A percentile compares a stretch with the other conserved stretches of the same genome.
Conservation (phyloP, 2,888 invertebrate genomes). For the Synanthedon andrenaeformis region DNA sequence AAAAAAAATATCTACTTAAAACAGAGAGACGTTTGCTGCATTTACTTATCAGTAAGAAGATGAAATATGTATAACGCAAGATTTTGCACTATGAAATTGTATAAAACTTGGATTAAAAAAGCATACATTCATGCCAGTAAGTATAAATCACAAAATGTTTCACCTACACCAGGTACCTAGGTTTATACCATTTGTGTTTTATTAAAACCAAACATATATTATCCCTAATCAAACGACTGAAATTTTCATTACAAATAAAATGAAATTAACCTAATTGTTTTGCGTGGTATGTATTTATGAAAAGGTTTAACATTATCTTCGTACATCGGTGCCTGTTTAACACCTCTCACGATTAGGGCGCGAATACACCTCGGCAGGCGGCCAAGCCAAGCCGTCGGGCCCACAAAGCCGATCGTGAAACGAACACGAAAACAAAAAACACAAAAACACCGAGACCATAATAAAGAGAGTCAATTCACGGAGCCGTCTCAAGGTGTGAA, state of each 20-base stretch:
- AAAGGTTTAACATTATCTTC: conserved; percentile 11
- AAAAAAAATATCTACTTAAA: no score
- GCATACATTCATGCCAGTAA: not conserved
- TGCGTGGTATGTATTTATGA: not conserved
- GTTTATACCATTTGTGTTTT: no score
- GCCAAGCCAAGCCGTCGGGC: conserved; percentile 19
- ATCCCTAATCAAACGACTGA: not conserved
- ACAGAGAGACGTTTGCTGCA: no score
- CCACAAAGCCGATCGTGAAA: conserved; percentile 54
- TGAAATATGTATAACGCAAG: no score
- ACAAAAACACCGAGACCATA: conserved; percentile 30
- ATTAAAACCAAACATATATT: not conserved
- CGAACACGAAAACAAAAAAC: conserved; percentile 36
- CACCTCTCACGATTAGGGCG: conserved; percentile 40
- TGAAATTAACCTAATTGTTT: not conserved
- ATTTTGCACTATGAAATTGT: no score
- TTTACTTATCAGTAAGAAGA: no score
- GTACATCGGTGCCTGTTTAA: conserved; percentile 46
- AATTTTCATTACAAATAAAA: not conserved
- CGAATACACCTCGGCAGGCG: conserved; percentile 20
- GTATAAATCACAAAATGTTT: no score
- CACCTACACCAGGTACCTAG: no score
- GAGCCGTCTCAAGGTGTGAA: conserved; percentile 60
- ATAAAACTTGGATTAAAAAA: no score
- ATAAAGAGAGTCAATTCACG: conserved; percentile 60